Base-by-base conservation (phyloP, 2,888 invertebrate genomes). In the Clistopyga incitator region DNA sequence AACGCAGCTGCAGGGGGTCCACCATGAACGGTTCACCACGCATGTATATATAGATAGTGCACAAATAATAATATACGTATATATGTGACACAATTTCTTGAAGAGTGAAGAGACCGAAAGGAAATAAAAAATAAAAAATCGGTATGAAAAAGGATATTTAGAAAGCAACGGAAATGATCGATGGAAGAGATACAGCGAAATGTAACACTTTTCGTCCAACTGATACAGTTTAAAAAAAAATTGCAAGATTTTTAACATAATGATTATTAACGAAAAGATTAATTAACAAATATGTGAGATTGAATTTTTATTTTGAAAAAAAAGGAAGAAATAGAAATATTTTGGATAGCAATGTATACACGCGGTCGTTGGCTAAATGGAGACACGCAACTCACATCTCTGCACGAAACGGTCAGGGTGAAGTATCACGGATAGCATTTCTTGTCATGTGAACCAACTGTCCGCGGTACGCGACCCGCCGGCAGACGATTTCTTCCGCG, bases 1-100 rank as follows among this genome's bases (percentile, higher is more conserved):
- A 89, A 86, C 85, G 86, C 78, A 86, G 83, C 89, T 84, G 84
- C 89, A 86, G 89, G 89, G 89, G 89, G 89, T 89, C 89, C 72
- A 10, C 45, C 78, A 81, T 67, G 64, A 72, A 65, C 38, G 67
- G 59, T 74, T 79, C 70, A 52, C 71, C 47, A 50, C 47, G 61
- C 68, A 56, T 34, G 1, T 56, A 20, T 23, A 50, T 18, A 6
- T 50, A 50, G n/a, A 50, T 50, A 18, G 18, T 50, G 18, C 50
- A 50, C 50, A 50, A 50, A n/a, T 18, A 50, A 50, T n/a, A 3
- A 38, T 61, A 18, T 18, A 8, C 38, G 15, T 29, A 38, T 61
- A 61, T 38, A n/a, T 18, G 3, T 34, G 15, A 38, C n/a, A 38
- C 34, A 38, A 38, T 61, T 29, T 2, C 61, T 15, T 61, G 38